Conservation (phyloP, 2,888 invertebrate genomes). For the Petrolisthes cinctipes region DNA sequence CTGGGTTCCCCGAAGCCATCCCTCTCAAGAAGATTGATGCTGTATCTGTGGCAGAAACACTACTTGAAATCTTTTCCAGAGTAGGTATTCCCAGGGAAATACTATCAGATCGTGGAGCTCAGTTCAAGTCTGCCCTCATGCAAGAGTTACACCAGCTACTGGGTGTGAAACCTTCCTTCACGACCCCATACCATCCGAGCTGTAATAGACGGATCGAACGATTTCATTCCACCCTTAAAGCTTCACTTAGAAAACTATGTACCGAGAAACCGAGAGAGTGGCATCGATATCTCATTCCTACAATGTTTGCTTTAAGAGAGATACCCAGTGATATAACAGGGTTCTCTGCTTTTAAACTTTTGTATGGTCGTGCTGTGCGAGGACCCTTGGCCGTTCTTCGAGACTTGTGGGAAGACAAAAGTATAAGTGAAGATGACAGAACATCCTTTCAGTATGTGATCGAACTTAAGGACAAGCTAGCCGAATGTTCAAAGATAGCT, state of each 20-base stretch:
- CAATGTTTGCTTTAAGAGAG: constrained; percentile 17
- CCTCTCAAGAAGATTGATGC: constrained; percentile 9
- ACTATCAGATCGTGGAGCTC: constrained; percentile 12
- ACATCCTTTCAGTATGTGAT: constrained; percentile 27
- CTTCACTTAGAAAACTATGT: not conserved
- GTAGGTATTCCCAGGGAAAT: constrained; percentile 16
- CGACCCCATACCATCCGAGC: not conserved
- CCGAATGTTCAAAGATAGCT: constrained; percentile 6
- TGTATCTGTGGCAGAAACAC: not conserved
- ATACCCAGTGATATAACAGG: constrained; percentile 14
- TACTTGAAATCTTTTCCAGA: constrained; percentile 19
- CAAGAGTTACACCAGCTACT: constrained; percentile 13
- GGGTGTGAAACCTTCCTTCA: not conserved
- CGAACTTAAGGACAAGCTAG: not conserved
- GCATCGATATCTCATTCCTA: constrained; percentile 15
- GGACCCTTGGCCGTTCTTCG: constrained; percentile 20
- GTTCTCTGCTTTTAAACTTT: constrained; percentile 23
- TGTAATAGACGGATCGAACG: not conserved
- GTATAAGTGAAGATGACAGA: not conserved
- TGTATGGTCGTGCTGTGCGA: constrained; percentile 3
- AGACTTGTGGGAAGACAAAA: constrained; percentile 20
- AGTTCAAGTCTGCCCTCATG: constrained; percentile 26
- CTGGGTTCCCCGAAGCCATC: constrained; percentile 19
- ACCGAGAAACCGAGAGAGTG: constrained; percentile 11
- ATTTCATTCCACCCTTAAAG: not conserved